Evolutionary conservation across 2,888 invertebrate genomes (phyloP).

Genomic region (Cheilosia soror): DNA sequence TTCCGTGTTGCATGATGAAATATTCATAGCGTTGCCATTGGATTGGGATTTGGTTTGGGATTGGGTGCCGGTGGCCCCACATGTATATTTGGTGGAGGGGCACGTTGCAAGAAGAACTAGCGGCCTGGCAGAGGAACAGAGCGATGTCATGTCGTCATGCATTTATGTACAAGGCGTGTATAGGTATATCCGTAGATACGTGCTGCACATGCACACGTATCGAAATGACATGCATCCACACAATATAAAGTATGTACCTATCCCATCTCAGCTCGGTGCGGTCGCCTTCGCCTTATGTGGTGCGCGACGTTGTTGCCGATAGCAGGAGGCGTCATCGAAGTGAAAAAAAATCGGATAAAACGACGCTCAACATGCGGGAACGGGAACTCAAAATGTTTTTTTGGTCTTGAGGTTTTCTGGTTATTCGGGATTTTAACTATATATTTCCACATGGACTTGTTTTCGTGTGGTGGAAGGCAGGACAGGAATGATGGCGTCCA

Average conservation of each 20-base stretch:
- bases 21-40: conserved; percentile 71
- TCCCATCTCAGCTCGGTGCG: conserved; percentile 7
- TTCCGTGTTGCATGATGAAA: conserved; percentile 73
- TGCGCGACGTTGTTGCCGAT: conserved; percentile 43
- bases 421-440: conserved; percentile 54
- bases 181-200: conserved; percentile 20
- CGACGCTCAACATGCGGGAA: conserved; percentile 59
- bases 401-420: conserved; percentile 67
- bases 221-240: conserved; percentile 71
- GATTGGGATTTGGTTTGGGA: conserved; percentile 63
- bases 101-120: conserved; percentile 34
- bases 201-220: conserved; percentile 48
- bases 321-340: conserved; percentile 70
- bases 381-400: conserved; percentile 64
- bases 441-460: conserved; percentile 36
- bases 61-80: conserved; percentile 50
- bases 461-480: conserved; percentile 41
- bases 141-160: conserved; percentile 71
- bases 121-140: conserved; percentile 39
- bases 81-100: conserved; percentile 57
- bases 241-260: conserved; percentile 1
- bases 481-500: conserved; percentile 67
- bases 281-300: conserved; percentile 35
- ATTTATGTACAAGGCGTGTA: conserved; percentile 57
- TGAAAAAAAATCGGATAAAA: conserved; percentile 32